Percentiles rank a stretch among this genome's conserved stretches.
Evolutionary conservation across 2,113 vertebrate species (phyloP).

Genomic region (Argyrosomus japonicus): DNA sequence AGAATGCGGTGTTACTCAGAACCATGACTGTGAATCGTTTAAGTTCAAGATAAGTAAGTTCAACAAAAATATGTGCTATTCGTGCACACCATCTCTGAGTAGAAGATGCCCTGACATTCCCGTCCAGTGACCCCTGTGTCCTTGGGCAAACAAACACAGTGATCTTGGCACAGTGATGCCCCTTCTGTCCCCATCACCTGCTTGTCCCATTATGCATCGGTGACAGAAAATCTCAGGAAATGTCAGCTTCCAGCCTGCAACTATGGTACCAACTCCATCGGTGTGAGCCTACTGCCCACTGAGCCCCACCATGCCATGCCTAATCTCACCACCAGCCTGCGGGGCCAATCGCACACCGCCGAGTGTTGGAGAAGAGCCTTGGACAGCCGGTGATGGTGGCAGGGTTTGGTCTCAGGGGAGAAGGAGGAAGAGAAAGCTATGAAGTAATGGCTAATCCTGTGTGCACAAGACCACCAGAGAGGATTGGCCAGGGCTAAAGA

Average conservation of each 20-base stretch:
- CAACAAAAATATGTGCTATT: neutral
- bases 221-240: slow-evolving; percentile 64
- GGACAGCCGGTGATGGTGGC: slow-evolving; percentile 47
- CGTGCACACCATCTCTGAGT: slow-evolving; percentile 4
- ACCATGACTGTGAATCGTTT: too few species aligned
- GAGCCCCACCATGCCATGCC: slow-evolving; percentile 54
- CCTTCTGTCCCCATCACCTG: slow-evolving; percentile 70
- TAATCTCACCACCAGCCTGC: slow-evolving; percentile 66
- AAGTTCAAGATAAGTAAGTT: neutral
- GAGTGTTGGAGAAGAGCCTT: slow-evolving; percentile 61
- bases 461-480: slow-evolving; percentile 61
- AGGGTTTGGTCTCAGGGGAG: slow-evolving; percentile 45
- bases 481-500: slow-evolving; percentile 58
- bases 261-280: slow-evolving; percentile 23
- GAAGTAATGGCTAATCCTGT: slow-evolving; percentile 70
- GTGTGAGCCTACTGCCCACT: slow-evolving; percentile 55
- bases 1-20: too few species aligned
- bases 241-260: slow-evolving; percentile 54
- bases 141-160: slow-evolving; percentile 50
- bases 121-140: slow-evolving; percentile 27
- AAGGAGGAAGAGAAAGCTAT: slow-evolving; percentile 42
- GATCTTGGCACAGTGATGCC: slow-evolving; percentile 48
- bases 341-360: slow-evolving; percentile 58
- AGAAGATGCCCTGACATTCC: slow-evolving; percentile 14
- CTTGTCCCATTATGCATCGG: slow-evolving; percentile 49